These are phyloP conservation scores for Muntiacus reevesi DNA, from an alignment of 2,113 vertebrate species.

Conservation along the genomic window DNA sequence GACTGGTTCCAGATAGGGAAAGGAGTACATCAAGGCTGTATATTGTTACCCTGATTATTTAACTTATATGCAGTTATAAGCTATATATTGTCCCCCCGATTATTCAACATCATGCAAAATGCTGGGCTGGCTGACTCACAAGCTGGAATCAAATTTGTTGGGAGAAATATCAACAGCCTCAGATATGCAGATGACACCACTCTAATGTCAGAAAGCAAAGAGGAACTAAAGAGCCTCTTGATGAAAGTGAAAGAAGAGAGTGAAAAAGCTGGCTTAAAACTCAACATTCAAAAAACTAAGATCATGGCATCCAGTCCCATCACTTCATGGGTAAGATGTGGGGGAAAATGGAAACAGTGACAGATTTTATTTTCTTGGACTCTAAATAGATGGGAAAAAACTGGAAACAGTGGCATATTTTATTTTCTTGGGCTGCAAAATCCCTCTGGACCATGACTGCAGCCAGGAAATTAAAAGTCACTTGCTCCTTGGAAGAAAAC, in stretches of 20 bases:
- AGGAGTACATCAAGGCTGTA: not conserved
- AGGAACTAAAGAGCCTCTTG: not conserved
- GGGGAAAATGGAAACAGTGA: not conserved
- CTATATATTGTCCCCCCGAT: not conserved
- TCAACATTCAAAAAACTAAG: not conserved
- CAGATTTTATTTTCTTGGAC: not conserved
- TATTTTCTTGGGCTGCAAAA: not conserved
- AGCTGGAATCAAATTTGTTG: not conserved
- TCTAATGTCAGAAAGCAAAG: not conserved
- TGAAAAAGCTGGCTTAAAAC: not conserved
- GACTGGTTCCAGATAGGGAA: not conserved
- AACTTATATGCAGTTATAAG: not conserved
- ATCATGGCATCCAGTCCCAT: not conserved
- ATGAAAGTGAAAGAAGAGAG: not conserved
- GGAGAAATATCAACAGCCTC: not conserved
- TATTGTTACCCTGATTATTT: not conserved
- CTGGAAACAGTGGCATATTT: not conserved
- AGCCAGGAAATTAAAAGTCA: not conserved
- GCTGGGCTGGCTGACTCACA: not conserved
- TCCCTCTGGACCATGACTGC: not conserved
- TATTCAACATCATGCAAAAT: not conserved
- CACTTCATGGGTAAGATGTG: not conserved
- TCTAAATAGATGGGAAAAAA: not conserved
- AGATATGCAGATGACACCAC: not conserved
- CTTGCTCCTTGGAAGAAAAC: not conserved